phyloP scores from a whole-genome alignment of 1,140 invertebrate species.

The Lordiphosa mommai region DNA sequence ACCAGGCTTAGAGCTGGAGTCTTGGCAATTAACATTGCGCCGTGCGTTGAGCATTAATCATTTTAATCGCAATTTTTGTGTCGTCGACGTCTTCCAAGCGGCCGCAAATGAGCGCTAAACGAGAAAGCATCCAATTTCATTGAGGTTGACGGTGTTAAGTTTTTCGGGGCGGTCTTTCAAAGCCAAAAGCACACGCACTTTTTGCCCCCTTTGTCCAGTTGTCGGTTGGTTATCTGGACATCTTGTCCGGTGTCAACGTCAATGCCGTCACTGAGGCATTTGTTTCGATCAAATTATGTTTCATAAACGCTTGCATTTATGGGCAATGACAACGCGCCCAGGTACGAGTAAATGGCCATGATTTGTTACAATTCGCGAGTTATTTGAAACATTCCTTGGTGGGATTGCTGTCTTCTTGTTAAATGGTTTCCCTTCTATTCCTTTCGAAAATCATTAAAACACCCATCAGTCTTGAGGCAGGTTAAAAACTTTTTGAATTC shows the following conservation, averaged over 20 bases:
- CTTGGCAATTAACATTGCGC: slow-evolving; percentile 73
- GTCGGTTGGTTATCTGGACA: slow-evolving; percentile 19
- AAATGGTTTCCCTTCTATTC: neutral
- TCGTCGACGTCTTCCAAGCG: slow-evolving; percentile 62
- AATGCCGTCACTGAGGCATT: slow-evolving; percentile 60
- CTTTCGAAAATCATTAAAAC: slow-evolving; percentile 37
- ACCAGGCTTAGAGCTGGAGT: slow-evolving; percentile 18
- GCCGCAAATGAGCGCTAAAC: slow-evolving; percentile 64
- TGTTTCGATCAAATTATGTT: slow-evolving; percentile 74
- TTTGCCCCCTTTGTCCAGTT: slow-evolving; percentile 4
- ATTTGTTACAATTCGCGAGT: slow-evolving; percentile 68
- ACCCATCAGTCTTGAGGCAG: slow-evolving; percentile 37
- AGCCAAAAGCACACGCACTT: slow-evolving; percentile 41
- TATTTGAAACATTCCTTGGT: slow-evolving; percentile 52
- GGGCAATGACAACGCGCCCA: slow-evolving; percentile 34
- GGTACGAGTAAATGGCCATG: slow-evolving; percentile 37
- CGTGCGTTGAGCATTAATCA: slow-evolving; percentile 76
- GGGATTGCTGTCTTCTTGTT: slow-evolving; percentile 47
- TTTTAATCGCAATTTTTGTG: slow-evolving; percentile 78
- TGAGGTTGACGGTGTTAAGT: slow-evolving; percentile 29
- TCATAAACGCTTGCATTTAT: slow-evolving; percentile 76
- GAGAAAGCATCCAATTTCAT: slow-evolving; percentile 37
- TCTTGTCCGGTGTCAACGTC: slow-evolving; percentile 55
- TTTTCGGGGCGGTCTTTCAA: slow-evolving; percentile 73
- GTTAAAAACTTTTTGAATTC: slow-evolving; percentile 35